Percentiles rank a stretch among this genome's conserved stretches.
Evolutionary conservation across 2,888 invertebrate species (phyloP).

Genomic region (Shargacucullia verbasci): DNA sequence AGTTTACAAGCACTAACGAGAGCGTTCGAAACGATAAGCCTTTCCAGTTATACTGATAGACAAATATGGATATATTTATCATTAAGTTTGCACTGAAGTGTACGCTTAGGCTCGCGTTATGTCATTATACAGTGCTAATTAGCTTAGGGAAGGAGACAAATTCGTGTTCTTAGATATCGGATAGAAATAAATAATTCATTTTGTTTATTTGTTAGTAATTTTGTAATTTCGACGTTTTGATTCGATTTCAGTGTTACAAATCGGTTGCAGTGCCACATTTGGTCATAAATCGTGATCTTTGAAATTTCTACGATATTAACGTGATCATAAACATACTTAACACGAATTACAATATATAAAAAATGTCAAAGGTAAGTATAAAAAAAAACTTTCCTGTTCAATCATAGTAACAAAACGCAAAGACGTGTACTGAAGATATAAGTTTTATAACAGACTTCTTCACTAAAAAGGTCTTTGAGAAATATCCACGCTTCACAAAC

Average conservation of each 20-base stretch:
- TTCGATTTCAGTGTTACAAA: slow-evolving; percentile 37
- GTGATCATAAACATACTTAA: slow-evolving; percentile 24
- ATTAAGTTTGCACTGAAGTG: slow-evolving; percentile 80
- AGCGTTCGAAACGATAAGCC: slow-evolving; percentile 80
- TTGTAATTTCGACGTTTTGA: slow-evolving; percentile 44
- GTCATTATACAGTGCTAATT: slow-evolving; percentile 79
- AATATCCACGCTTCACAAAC: too few species aligned
- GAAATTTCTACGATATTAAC: slow-evolving; percentile 1
- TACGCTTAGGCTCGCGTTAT: slow-evolving; percentile 70
- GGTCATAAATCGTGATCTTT: slow-evolving; percentile 23
- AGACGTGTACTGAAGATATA: too few species aligned
- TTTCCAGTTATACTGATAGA: slow-evolving; percentile 85
- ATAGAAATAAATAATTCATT: slow-evolving; percentile 59
- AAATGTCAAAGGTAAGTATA: too few species aligned
- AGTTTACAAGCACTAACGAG: slow-evolving; percentile 86
- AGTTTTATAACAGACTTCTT: too few species aligned
- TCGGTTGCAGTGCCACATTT: slow-evolving; percentile 14
- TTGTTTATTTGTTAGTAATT: slow-evolving; percentile 48
- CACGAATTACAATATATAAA: too few species aligned
- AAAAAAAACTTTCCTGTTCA: too few species aligned
- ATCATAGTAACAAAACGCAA: too few species aligned
- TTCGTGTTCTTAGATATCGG: slow-evolving; percentile 61
- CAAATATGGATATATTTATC: slow-evolving; percentile 88
- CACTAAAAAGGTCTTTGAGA: too few species aligned
- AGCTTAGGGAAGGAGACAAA: slow-evolving; percentile 73